Conservation (phyloP, 2,797 vertebrate genomes). For the Liasis olivaceus region DNA sequence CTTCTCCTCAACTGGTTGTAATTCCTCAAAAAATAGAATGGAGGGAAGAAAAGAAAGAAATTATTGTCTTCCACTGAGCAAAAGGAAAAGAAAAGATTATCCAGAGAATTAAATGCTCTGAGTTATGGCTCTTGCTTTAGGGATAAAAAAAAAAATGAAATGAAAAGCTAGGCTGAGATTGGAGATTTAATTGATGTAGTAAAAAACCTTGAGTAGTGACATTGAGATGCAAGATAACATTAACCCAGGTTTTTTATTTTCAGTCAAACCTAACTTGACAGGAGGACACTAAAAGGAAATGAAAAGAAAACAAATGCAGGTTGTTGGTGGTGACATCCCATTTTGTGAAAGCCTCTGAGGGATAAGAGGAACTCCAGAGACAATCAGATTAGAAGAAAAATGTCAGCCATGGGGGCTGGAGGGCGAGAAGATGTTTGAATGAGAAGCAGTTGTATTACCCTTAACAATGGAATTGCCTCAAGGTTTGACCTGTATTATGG, state of each 20-base stretch:
- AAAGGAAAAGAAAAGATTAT: constrained; percentile 46
- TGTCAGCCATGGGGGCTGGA: not conserved
- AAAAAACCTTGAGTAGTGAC: constrained; percentile 20
- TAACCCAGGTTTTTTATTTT: not conserved
- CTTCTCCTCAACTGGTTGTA: constrained; percentile 10
- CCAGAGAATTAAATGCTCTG: constrained; percentile 34
- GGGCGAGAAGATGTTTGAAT: not conserved
- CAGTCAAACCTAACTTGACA: constrained; percentile 20
- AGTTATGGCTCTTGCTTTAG: constrained; percentile 14
- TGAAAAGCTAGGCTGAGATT: not conserved
- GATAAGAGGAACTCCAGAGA: not conserved
- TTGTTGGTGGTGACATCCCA: not conserved
- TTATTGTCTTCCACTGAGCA: constrained; percentile 30
- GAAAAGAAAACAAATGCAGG: constrained; percentile 30
- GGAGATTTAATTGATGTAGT: constrained; percentile 35
- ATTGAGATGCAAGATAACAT: not conserved
- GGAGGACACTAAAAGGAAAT: constrained; percentile 22
- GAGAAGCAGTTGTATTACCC: not conserved
- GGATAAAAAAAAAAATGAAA: not conserved
- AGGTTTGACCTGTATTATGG: not conserved
- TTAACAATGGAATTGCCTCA: not conserved
- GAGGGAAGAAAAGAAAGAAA: constrained; percentile 19
- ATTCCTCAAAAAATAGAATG: constrained; percentile 27
- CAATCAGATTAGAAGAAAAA: not conserved
- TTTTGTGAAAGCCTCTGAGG: not conserved